phyloP scores from a whole-genome alignment of 2,888 invertebrate species.

The Podabrus alpinus region DNA sequence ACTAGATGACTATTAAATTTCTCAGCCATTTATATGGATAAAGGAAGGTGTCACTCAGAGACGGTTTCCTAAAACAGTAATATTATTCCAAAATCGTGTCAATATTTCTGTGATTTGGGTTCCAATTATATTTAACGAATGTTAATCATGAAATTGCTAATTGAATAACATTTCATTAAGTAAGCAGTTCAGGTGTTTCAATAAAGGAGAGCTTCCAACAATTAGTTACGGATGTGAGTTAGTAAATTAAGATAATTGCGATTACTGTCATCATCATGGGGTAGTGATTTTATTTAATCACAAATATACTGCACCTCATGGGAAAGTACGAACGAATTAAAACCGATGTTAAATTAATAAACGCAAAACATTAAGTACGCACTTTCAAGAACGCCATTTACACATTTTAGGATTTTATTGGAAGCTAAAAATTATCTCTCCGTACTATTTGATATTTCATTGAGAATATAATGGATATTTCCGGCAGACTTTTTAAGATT shows the following conservation, averaged over 20 bases:
- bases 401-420: too few species aligned
- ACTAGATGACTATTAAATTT: too few species aligned
- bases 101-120: not conserved
- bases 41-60: not conserved
- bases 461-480: too few species aligned
- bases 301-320: not conserved
- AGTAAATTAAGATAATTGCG: not conserved
- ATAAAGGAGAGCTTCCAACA: not conserved
- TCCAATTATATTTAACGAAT: not conserved
- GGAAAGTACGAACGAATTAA: not conserved
- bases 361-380: too few species aligned
- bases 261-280: not conserved
- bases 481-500: too few species aligned
- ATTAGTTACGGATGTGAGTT: not conserved
- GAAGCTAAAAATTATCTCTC: too few species aligned
- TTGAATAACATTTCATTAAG: not conserved
- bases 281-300: not conserved
- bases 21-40: too few species aligned
- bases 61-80: not conserved
- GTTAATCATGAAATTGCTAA: not conserved
- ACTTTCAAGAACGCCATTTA: too few species aligned
- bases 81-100: not conserved
- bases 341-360: too few species aligned
- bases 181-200: not conserved
- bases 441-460: too few species aligned